phyloP scores from a whole-genome alignment of 2,888 invertebrate species.

The Sarcophaga caerulescens region DNA sequence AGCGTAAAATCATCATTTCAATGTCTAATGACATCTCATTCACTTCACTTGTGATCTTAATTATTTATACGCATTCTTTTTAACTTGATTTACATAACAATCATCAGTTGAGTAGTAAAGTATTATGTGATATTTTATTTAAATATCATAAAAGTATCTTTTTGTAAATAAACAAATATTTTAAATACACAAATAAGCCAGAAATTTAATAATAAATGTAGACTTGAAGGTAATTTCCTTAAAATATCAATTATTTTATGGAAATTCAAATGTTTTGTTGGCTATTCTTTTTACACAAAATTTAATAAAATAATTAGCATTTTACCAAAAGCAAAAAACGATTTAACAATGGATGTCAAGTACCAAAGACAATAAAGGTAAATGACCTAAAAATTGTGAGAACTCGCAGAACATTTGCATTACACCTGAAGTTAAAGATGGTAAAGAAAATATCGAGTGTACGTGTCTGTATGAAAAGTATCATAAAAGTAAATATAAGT shows the following conservation, averaged over 20 bases:
- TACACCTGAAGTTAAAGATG: no score
- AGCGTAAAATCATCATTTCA: slow-evolving; percentile 35
- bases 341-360: no score
- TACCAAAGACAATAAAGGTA: no score
- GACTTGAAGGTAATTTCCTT: background rate
- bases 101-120: background rate
- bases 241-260: slow-evolving; percentile 14
- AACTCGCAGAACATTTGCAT: no score
- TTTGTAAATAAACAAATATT: no score
- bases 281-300: background rate
- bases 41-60: slow-evolving; percentile 29
- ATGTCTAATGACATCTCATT: slow-evolving; percentile 25
- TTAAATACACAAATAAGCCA: background rate
- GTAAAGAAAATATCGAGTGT: no score
- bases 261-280: background rate
- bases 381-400: no score
- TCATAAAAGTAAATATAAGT: no score
- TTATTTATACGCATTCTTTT: slow-evolving; percentile 15
- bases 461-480: no score
- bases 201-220: no score
- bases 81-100: slow-evolving; percentile 48
- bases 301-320: background rate
- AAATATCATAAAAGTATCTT: slow-evolving; percentile 20
- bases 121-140: slow-evolving; percentile 11
- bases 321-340: background rate